Base-by-base conservation (phyloP, 1,140 invertebrate genomes). In the Drosophila novamexicana region DNA sequence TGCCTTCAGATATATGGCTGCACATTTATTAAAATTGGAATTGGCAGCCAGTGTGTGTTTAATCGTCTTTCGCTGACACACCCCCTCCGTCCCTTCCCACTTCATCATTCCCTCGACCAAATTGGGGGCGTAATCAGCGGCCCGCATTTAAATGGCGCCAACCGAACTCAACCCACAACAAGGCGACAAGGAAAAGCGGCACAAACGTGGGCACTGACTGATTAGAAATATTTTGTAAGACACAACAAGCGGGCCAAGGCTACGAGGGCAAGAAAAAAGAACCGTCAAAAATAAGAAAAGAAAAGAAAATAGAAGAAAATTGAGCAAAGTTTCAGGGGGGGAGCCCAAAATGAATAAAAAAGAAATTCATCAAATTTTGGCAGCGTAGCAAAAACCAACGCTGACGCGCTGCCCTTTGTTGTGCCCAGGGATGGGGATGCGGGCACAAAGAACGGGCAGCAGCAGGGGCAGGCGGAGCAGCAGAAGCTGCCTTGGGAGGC, bases 311-410 rank as follows among this genome's bases (percentile, higher is more conserved):
- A 29, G 36, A 65, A 70, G 67, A 49, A 70, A 82, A 64, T 42
- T 58, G 52, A 59, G 65, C 53, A 70, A 77, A 68, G 63, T 79
- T 76, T 62, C 12, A 0, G 12, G 8, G n/a, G 54, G 6, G 22
- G 18, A 18, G 29, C 22, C 53, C 42, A 22, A 79, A 86, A 86
- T 82, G 82, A 86, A 79, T 86, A 86, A 86, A 86, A 86, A 86
- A 82, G 79, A 81, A 86, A 86, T 86, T 86, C 82, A 86, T 86
- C 82, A 86, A 86, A 86, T 79, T 86, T 86, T 72, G 83, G 79
- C 68, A 84, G 81, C 72, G 79, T 62, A 76, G 73, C 68, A 79
- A 79, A 79, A 81, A 69, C 16, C 64, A 54, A 66, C 16, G 69
- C 57, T 47, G 57, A 37, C 40, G 37, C 54, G 45, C 65, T 56